These are phyloP conservation scores for Leucophenga maculata DNA, from an alignment of 2,888 invertebrate genomes.

Conservation along the genomic window DNA sequence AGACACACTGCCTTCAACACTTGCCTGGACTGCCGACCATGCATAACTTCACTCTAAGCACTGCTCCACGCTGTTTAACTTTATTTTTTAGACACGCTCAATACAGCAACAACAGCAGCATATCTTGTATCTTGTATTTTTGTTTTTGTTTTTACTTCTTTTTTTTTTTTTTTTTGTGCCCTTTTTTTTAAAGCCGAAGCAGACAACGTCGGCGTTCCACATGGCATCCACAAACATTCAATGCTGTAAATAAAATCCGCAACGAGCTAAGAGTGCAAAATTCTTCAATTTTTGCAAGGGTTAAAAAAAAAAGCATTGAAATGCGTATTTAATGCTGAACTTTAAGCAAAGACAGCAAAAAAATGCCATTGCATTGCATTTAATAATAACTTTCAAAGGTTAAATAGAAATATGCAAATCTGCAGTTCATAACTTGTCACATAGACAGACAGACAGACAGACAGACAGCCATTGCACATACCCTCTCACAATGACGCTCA, in stretches of 20 bases:
- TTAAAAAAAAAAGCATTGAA: conserved; percentile 54
- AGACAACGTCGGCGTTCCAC: conserved; percentile 70
- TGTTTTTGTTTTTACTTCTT: conserved; percentile 21
- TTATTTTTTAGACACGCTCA: neutral
- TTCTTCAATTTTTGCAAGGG: conserved; percentile 48
- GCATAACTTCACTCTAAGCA: conserved; percentile 18
- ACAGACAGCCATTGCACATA: too few species aligned
- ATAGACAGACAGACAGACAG: too few species aligned
- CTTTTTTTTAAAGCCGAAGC: conserved; percentile 30
- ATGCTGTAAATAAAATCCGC: neutral
- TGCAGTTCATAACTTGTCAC: too few species aligned
- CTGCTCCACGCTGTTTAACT: neutral
- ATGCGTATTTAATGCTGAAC: too few species aligned
- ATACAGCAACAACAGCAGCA: neutral
- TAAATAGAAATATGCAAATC: too few species aligned
- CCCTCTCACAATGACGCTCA: too few species aligned
- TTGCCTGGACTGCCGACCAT: too few species aligned
- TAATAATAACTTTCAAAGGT: neutral
- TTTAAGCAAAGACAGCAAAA: neutral
- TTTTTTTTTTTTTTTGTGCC: conserved; percentile 2
- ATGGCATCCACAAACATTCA: conserved; percentile 60
- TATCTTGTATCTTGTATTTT: neutral
- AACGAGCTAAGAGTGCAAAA: too few species aligned
- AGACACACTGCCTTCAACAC: too few species aligned
- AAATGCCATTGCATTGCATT: neutral